Conservation (phyloP, 1,140 invertebrate genomes). For the Asobara japonica region DNA sequence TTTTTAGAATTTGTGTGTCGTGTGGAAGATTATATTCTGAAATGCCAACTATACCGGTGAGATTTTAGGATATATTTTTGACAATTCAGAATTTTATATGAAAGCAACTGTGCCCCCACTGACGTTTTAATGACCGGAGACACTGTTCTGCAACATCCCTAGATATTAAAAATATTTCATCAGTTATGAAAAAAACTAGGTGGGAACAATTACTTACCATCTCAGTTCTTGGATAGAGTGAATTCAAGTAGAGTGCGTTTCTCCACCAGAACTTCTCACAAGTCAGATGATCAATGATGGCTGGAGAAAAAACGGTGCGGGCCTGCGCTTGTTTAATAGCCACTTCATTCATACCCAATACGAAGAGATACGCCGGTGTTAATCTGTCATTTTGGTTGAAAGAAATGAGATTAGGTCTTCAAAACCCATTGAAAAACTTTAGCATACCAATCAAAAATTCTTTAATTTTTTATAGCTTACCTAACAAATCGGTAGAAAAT, state of each 20-base stretch:
- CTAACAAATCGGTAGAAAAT: conserved; percentile 74
- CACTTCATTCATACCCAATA: conserved; percentile 78
- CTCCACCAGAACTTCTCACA: conserved; percentile 86
- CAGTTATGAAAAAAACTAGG: neutral
- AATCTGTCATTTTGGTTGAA: conserved; percentile 64
- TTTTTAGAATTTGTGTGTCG: too few species aligned
- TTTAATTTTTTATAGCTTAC: conserved; percentile 48
- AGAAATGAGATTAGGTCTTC: too few species aligned
- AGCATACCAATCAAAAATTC: too few species aligned
- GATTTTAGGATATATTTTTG: too few species aligned
- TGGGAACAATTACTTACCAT: too few species aligned
- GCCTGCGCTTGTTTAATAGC: conserved; percentile 70
- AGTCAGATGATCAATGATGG: conserved; percentile 77
- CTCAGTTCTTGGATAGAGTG: conserved; percentile 79
- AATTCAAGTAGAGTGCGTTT: conserved; percentile 84
- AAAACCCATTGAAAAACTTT: too few species aligned
- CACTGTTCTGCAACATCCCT: too few species aligned
- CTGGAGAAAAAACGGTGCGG: conserved; percentile 79
- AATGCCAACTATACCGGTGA: too few species aligned
- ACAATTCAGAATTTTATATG: too few species aligned
- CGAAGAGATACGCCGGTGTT: conserved; percentile 84
- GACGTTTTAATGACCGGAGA: too few species aligned
- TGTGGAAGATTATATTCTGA: too few species aligned
- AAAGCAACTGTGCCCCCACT: too few species aligned
- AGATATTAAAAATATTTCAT: neutral